A percentile compares a stretch with the other conserved stretches of the same genome.
phyloP scores from a whole-genome alignment of 2,888 invertebrate species.

The Tryphoninae sp. region DNA sequence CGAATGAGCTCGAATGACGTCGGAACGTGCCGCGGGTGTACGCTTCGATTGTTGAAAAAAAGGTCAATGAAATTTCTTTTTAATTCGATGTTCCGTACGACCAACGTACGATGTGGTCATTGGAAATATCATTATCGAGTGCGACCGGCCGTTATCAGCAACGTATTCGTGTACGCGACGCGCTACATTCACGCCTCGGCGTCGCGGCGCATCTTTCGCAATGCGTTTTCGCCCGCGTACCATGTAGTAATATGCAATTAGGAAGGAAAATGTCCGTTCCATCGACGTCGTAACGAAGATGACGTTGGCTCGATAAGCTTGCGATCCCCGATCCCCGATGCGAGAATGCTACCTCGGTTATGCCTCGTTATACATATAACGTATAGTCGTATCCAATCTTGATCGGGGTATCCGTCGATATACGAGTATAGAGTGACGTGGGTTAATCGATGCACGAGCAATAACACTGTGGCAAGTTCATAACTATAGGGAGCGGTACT shows the following conservation, averaged over 20 bases:
- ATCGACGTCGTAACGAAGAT: conserved; percentile 45
- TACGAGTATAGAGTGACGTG: conserved; percentile 31
- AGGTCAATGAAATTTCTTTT: conserved; percentile 15
- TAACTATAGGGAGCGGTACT: conserved; percentile 6
- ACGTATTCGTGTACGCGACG: conserved; percentile 18
- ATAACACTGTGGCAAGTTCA: background rate
- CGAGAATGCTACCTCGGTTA: background rate
- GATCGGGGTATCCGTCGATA: conserved; percentile 48
- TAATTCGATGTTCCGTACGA: background rate
- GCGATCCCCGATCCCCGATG: background rate
- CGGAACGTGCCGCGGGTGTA: background rate
- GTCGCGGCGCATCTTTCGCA: conserved; percentile 13
- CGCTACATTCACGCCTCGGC: conserved; percentile 29
- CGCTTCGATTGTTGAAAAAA: background rate
- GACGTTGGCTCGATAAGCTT: conserved; percentile 52
- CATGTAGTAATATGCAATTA: conserved; percentile 40
- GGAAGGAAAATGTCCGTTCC: conserved; percentile 34
- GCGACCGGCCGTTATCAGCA: background rate
- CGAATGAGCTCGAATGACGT: too few species aligned
- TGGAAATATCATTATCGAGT: background rate
- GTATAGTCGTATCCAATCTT: conserved; percentile 25
- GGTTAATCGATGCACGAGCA: conserved; percentile 41
- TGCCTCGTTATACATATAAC: conserved; percentile 9
- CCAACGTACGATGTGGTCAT: conserved; percentile 2
- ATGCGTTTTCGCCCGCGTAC: conserved; percentile 1